Evolutionary conservation across 2,113 vertebrate genomes (phyloP).

Genomic region (Chaenocephalus aceratus): DNA sequence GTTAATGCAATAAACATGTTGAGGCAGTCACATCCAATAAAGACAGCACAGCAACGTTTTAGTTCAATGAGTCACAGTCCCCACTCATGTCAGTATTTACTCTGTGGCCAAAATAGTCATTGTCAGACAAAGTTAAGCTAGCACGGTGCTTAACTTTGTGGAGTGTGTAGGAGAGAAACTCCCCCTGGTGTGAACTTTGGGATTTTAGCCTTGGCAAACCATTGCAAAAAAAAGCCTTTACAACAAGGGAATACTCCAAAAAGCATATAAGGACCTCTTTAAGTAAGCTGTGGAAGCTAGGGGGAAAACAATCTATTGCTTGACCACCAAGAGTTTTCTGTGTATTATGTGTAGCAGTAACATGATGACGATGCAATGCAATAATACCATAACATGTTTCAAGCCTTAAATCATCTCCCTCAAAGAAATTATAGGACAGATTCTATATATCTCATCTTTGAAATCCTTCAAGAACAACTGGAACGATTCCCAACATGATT

Average conservation of each 20-base stretch:
- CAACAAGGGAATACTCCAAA: too few relatives aligned
- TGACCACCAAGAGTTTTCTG: not conserved
- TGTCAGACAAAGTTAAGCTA: too few relatives aligned
- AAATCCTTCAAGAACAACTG: not conserved
- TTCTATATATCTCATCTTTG: not conserved
- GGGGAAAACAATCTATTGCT: not conserved
- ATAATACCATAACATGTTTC: too few relatives aligned
- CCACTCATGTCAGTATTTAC: slow-evolving; percentile 6
- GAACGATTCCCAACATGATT: not conserved
- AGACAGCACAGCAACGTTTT: not conserved
- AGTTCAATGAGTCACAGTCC: slow-evolving; percentile 32
- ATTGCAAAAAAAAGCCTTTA: too few relatives aligned
- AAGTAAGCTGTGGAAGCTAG: not conserved
- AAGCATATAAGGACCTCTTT: not conserved
- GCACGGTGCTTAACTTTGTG: too few relatives aligned
- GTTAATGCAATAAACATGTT: not conserved
- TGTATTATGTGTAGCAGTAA: not conserved
- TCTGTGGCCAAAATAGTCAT: not conserved
- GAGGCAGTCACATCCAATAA: not conserved
- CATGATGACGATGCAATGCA: not conserved
- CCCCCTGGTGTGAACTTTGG: too few relatives aligned
- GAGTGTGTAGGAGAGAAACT: too few relatives aligned
- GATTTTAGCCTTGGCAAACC: too few relatives aligned
- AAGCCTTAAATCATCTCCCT: too few relatives aligned
- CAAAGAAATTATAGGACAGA: too few relatives aligned